Percentiles rank a stretch among this genome's conserved stretches.
phyloP scores from a whole-genome alignment of 2,113 vertebrate genomes.

The Paraplagusia blochii region DNA sequence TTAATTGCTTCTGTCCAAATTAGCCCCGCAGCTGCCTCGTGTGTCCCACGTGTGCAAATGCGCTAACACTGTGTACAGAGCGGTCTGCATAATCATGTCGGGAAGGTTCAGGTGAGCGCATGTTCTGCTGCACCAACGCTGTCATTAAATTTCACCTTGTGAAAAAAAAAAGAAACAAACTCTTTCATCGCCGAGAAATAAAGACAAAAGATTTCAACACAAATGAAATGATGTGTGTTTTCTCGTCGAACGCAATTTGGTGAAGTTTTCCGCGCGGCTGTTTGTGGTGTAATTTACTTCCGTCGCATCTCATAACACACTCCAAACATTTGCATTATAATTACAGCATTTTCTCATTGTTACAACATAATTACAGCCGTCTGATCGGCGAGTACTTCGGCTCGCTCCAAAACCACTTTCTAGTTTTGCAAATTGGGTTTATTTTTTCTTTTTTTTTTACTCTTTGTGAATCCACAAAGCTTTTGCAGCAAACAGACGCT shows the following conservation, averaged over 20 bases:
- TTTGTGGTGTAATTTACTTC: not conserved
- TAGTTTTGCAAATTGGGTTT: not conserved
- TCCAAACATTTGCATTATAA: conserved; percentile 22
- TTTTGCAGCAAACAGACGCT: not conserved
- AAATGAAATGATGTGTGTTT: conserved; percentile 10
- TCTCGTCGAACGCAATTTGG: not conserved
- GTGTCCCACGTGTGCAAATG: conserved; percentile 17
- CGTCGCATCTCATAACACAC: conserved; percentile 12
- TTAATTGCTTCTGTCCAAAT: conserved; percentile 65
- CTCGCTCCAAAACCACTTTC: conserved; percentile 11
- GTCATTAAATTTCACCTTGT: no score
- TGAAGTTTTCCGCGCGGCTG: not conserved
- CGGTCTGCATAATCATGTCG: no score
- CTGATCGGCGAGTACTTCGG: conserved; percentile 5
- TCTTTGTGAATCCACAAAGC: conserved; percentile 2
- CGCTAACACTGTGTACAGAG: conserved; percentile 18
- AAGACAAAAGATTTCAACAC: conserved; percentile 23
- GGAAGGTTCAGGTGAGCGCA: no score
- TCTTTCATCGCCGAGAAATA: conserved; percentile 34
- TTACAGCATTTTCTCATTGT: conserved; percentile 34
- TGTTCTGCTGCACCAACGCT: no score
- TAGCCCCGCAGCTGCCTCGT: conserved; percentile 44
- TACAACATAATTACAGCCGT: conserved; percentile 31
- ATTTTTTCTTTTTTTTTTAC: conserved; percentile 16
- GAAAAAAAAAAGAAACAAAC: not conserved